Base-by-base conservation (phyloP, 1,140 invertebrate species). In the Platyscapa corneri region DNA sequence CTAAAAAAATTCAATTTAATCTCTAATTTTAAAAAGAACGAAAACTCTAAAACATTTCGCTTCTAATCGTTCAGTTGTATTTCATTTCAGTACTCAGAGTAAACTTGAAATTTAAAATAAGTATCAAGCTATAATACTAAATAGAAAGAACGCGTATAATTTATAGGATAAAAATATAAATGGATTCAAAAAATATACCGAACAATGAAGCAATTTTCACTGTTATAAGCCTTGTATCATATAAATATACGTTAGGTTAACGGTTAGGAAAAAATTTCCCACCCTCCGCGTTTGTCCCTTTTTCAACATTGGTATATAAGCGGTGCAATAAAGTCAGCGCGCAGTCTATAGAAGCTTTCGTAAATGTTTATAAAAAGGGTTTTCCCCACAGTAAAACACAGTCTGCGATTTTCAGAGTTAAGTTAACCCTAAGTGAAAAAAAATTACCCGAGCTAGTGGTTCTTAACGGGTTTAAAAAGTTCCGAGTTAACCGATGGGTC, bases 381-480 rank as follows among this genome's bases (percentile, higher is more conserved):
- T 72, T 64, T 79, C 46, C 83, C 64, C 64, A 77, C 76, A 53
- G 64, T 79, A 78, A 79, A 84, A 84, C 83, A 56, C 53, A 39
- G 34, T 46, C 46, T 34, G 30, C 34, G 42, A 64, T 32, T 14
- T 27, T 20, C 0, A 46, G 12, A 5, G 6, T 46, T 1, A 20
- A 70, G 79, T 72, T 34, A 81, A 72, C 42, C 42, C 65, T 10
- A 42, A 49, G 14, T 23, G 32, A 18, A 39, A 67, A 67, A 60
- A 83, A 77, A 83, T 20, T 60, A 39, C 27, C 7, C 12, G 7
- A 46, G 16, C 64, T 60, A 34, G 56, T 64, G 30, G 32, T 30
- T 46, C 30, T 82, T 89, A 90, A 90, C 87, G 86, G 87, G 72
- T 90, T 90, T 87, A 88, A 88, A 88, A 89, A 88, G 67, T 70